Base-by-base conservation (phyloP, 2,113 vertebrate species). In the Lepisosteus osseus region DNA sequence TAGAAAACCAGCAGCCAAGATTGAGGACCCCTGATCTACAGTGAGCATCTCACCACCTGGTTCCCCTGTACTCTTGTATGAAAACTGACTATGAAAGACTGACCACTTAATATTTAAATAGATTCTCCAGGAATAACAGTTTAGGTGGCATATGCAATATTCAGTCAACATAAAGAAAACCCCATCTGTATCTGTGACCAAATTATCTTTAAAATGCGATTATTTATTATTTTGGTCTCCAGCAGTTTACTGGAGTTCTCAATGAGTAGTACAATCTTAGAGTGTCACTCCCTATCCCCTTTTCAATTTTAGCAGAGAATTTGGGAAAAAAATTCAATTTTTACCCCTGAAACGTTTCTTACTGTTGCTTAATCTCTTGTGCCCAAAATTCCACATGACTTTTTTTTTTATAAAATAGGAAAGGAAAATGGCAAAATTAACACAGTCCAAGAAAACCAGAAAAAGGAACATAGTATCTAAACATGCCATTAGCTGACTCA, bases 101-200 rank as follows among this genome's bases (percentile, higher is more conserved):
- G 29, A 29, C 29, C 29, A 1, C 29, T 29, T 29, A 29, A 29
- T 29, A 29, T 29, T 29, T 29, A 51, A 51, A 51, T 2, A 51
- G 47, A 51, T 51, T 51, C 47, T 51, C 47, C 5, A 6, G 9
- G 5, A 9, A 51, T 51, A 51, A 9, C 5, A 51, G 29, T 29
- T 51, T 51, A 6, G 9, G 47, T 51, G 47, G 47, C 47, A 51
- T 9, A 51, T 9, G 47, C 9, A 51, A 51, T 9, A 51, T 9
- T 6, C 47, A 51, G 47, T 9, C 47, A 51, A 51, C 47, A 51
- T 6, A 5, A 51, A 5, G 9, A 51, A 51, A 83, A 69, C 63
- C 47, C 57, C 61, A 83, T 82, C 80, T 80, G 77, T 81, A 75
- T 84, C 83, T 83, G 81, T 83, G 85, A 87, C 84, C 86, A 86